phyloP scores from a whole-genome alignment of 2,797 vertebrate species.

The Tangara arthus region DNA sequence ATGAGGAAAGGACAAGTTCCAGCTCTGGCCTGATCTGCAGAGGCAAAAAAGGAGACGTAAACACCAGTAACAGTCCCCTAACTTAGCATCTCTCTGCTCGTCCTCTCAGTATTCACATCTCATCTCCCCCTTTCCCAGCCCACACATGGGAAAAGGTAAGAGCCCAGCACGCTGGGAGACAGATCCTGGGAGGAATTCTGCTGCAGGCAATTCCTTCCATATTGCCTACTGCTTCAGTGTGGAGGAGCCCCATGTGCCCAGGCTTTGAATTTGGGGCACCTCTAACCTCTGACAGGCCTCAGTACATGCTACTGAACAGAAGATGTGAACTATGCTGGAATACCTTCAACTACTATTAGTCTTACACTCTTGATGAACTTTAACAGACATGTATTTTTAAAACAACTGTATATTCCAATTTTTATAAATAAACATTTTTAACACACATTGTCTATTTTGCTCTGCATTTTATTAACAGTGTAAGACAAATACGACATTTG shows the following conservation, averaged over 20 bases:
- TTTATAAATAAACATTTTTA: not conserved
- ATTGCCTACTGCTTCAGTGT: fast-evolving
- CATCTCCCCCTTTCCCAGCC: not conserved
- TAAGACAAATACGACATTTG: not conserved
- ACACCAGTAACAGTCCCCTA: not conserved
- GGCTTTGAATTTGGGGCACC: not conserved
- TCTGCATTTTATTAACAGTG: not conserved
- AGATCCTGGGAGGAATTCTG: not conserved
- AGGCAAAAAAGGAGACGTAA: not conserved
- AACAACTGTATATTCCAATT: not conserved
- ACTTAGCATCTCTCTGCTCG: not conserved
- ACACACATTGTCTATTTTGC: not conserved
- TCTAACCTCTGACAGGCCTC: not conserved
- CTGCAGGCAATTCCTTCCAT: not conserved
- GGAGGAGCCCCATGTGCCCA: fast-evolving
- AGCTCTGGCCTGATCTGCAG: not conserved
- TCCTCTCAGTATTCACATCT: not conserved
- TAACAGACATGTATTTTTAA: not conserved
- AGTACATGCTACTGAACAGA: fast-evolving
- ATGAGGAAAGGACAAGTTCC: not conserved
- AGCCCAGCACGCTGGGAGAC: not conserved
- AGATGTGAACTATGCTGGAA: not conserved
- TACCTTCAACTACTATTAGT: not conserved
- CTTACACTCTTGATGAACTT: not conserved
- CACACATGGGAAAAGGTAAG: fast-evolving